phyloP scores from a whole-genome alignment of 2,113 vertebrate species.

The Macheiramphus alcinus region DNA sequence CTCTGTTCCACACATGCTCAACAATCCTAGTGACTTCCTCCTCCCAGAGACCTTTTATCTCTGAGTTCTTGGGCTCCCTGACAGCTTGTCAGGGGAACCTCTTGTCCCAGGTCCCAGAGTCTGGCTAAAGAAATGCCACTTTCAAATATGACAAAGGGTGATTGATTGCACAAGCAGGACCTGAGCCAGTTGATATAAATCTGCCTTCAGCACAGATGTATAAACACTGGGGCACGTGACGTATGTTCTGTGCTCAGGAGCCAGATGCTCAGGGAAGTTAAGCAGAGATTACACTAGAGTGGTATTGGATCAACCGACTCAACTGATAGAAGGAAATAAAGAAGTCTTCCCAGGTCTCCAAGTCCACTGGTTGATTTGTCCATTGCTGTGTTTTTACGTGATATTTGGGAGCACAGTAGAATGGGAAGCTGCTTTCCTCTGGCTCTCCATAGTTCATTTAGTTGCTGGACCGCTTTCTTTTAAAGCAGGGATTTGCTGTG shows the following conservation, averaged over 20 bases:
- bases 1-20: not conserved
- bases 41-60: not conserved
- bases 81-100: not conserved
- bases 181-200: not conserved
- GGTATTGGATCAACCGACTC: not conserved
- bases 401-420: not conserved
- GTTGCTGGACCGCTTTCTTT: not conserved
- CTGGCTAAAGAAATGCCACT: not conserved
- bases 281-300: constrained; percentile 29
- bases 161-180: not conserved
- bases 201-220: not conserved
- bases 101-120: not conserved
- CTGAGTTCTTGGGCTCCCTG: not conserved
- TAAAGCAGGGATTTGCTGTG: not conserved
- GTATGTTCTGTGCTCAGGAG: not conserved
- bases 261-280: constrained; percentile 39
- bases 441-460: not conserved
- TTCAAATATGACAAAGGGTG: not conserved
- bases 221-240: not conserved
- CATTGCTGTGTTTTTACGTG: not conserved
- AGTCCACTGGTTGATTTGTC: not conserved
- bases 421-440: not conserved
- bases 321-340: not conserved
- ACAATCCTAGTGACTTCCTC: not conserved
- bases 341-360: not conserved